phyloP scores from a whole-genome alignment of 2,797 vertebrate species.

The Sus cebifrons region DNA sequence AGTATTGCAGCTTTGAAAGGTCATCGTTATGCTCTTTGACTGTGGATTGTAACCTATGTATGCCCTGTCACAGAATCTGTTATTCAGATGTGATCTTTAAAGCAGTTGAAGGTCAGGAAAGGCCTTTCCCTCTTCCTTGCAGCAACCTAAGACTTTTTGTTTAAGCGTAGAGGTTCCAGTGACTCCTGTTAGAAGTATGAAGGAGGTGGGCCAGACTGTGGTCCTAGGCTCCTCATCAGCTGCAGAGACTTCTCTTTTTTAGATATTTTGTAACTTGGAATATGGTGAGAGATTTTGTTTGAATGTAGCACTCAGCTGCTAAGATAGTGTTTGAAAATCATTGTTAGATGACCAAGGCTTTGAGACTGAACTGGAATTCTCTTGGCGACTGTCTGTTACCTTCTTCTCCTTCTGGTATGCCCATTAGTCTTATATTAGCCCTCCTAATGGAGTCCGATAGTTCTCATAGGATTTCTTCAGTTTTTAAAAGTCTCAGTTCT shows the following conservation, averaged over 20 bases:
- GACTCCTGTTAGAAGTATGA: not conserved
- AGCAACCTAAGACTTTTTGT: not conserved
- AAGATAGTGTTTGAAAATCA: not conserved
- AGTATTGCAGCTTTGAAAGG: not conserved
- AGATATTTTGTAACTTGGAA: constrained; percentile 17
- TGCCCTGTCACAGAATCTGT: not conserved
- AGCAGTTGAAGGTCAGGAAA: not conserved
- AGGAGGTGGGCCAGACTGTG: not conserved
- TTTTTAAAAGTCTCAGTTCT: not conserved
- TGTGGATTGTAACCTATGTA: not conserved
- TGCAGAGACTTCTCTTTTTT: not conserved
- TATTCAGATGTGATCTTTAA: not conserved
- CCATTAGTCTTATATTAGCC: not conserved
- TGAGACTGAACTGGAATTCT: not conserved
- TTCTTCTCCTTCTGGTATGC: not conserved
- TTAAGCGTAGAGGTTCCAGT: not conserved
- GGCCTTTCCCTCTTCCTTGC: not conserved
- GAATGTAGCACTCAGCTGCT: not conserved
- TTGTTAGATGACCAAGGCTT: not conserved
- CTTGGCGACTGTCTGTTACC: not conserved
- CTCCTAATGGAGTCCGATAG: not conserved
- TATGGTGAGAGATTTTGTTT: constrained; percentile 21
- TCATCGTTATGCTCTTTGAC: not conserved
- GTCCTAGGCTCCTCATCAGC: not conserved
- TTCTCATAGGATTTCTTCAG: not conserved